Conservation (phyloP, 2,888 invertebrate species). For the Scotopteryx bipunctaria region DNA sequence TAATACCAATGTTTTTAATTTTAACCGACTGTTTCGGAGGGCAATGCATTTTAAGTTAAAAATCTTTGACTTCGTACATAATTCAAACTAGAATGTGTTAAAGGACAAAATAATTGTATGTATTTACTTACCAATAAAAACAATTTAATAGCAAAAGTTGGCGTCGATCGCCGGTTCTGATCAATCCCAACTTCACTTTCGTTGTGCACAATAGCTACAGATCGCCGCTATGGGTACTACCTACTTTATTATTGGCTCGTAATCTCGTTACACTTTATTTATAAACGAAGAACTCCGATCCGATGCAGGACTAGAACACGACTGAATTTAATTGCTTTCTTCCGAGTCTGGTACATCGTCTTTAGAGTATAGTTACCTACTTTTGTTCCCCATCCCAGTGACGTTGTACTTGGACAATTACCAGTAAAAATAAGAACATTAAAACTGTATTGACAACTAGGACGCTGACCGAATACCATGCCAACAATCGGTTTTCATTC, state of each 20-base stretch:
- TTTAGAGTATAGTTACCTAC: conserved; percentile 46
- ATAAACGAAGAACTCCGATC: conserved; percentile 66
- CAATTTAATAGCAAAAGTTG: conserved; percentile 1
- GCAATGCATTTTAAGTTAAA: no score
- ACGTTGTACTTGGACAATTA: conserved; percentile 76
- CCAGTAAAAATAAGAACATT: conserved; percentile 76
- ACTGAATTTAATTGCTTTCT: conserved; percentile 76
- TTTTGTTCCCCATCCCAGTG: conserved; percentile 53
- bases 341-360: conserved; percentile 57
- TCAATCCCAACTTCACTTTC: conserved; percentile 37
- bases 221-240: conserved; percentile 42
- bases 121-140: conserved; percentile 10
- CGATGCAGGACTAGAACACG: conserved; percentile 61
- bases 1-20: no score
- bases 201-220: conserved; percentile 52
- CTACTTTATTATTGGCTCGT: conserved; percentile 59
- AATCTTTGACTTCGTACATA: no score
- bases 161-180: conserved; percentile 16
- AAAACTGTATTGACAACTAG: conserved; percentile 73
- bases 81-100: no score
- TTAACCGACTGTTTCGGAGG: no score
- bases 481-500: conserved; percentile 56
- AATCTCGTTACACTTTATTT: conserved; percentile 62
- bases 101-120: no score
- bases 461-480: conserved; percentile 73